Conservation (phyloP, 1,140 invertebrate species). For the Caenorhabditis inopinata region DNA sequence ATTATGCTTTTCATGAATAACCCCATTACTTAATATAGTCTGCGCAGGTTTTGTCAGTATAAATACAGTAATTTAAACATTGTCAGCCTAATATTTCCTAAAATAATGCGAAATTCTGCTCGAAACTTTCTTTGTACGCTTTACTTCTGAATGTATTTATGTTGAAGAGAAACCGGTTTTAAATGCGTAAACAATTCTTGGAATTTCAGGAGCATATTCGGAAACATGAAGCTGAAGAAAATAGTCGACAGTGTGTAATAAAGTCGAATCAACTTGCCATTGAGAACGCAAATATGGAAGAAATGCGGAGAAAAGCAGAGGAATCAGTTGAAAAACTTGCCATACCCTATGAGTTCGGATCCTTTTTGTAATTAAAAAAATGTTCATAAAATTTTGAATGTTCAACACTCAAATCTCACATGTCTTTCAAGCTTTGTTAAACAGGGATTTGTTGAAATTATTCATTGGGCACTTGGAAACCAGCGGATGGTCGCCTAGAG, state of each 20-base stretch:
- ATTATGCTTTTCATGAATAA: too few relatives aligned
- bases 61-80: too few relatives aligned
- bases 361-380: neutral
- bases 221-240: slow-evolving; percentile 15
- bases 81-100: too few relatives aligned
- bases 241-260: neutral
- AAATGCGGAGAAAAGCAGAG: neutral
- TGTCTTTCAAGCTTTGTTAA: neutral
- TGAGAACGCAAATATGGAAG: neutral
- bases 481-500: slow-evolving; percentile 1
- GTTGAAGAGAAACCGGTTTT: too few relatives aligned
- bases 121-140: neutral
- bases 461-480: neutral
- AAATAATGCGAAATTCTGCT: too few relatives aligned
- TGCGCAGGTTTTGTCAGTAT: too few relatives aligned
- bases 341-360: neutral
- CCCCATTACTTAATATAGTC: too few relatives aligned
- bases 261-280: neutral
- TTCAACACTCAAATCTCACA: neutral
- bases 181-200: too few relatives aligned
- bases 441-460: neutral
- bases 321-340: neutral
- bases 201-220: slow-evolving; percentile 14
- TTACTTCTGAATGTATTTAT: too few relatives aligned
- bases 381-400: neutral